phyloP scores from a whole-genome alignment of 2,888 invertebrate species.

The Agrotis clavis region DNA sequence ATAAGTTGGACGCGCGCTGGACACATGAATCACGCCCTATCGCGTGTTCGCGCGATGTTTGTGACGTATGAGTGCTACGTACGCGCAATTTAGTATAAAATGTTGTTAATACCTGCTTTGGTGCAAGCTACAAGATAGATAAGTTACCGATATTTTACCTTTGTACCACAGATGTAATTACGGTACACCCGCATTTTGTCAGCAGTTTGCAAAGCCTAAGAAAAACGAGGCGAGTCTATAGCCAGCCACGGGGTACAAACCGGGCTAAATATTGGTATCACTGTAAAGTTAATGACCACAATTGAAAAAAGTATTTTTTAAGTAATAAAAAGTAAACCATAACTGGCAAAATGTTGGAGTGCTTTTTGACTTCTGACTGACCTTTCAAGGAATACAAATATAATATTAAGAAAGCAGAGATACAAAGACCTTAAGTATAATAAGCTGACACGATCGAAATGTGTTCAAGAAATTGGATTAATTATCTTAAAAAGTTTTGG shows the following conservation, averaged over 20 bases:
- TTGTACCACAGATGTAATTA: no score
- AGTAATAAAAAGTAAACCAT: neutral
- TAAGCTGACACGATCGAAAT: constrained; percentile 11
- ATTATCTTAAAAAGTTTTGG: constrained; percentile 24
- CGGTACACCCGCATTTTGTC: no score
- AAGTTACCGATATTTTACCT: neutral
- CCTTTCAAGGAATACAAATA: neutral
- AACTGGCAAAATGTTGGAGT: neutral
- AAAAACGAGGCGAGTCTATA: no score
- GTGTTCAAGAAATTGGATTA: constrained; percentile 26
- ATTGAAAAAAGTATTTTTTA: neutral
- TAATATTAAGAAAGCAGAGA: neutral
- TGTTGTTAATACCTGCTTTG: constrained; percentile 20
- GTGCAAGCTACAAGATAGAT: neutral
- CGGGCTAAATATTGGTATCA: no score
- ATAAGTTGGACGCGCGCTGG: constrained; percentile 76
- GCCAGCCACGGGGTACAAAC: no score
- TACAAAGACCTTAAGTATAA: constrained; percentile 5
- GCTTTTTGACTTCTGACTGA: neutral
- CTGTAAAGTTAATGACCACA: neutral
- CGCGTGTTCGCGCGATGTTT: constrained; percentile 55
- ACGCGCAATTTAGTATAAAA: constrained; percentile 31
- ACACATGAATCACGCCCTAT: constrained; percentile 75
- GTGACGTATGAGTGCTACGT: constrained; percentile 64
- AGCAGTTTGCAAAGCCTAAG: no score